Base-by-base conservation (phyloP, 2,888 invertebrate genomes). In the Ligdia adustata region DNA sequence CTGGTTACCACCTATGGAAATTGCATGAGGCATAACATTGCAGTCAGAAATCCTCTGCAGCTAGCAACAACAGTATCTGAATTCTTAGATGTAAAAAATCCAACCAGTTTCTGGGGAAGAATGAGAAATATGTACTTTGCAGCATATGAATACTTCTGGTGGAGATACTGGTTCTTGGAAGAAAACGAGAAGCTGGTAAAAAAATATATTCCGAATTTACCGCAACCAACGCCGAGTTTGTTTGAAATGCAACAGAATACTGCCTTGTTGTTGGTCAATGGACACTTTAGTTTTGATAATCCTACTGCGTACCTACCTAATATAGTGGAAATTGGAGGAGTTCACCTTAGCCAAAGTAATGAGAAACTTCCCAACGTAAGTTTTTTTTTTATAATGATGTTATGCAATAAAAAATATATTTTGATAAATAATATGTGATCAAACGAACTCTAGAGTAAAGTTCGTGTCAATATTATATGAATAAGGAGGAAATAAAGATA, bases 311-410 rank as follows among this genome's bases (percentile, higher is more conserved):
- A 88, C 13, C 76, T 91, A 1, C 92, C 92, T 0, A 92, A 91
- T 62, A 78, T 92, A 47, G 75, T 92, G 1, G 91, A 92, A 61
- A 82, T 93, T 34, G 93, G 92, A 9, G 93, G 93, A 14, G 66
- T 88, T 33, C 93, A 93, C 71, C 66, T 91, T 3, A 75, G 73
- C 9, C 68, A 74, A 26, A 81, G 72, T 51, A 69, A 75, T 24
- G 60, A 54, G 0, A 60, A 71, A 35, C 69, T 90, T n/a, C 82
- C 89, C 3, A 40, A 70, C 59, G 88, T 87, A 62, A 61, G 67
- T 62, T 24, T 9, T 38, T 13, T 15, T 7, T 2, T 14, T 41
- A n/a, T n/a, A n/a, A n/a, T n/a, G n/a, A n/a, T n/a, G n/a, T n/a
- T n/a, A n/a, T n/a, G n/a, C n/a, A n/a, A n/a, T n/a, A n/a, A n/a